A percentile compares a stretch with the other conserved stretches of the same genome.
These are phyloP conservation scores for Ectemnius cavifrons DNA, from an alignment of 2,888 invertebrate genomes.

Conservation along the genomic window DNA sequence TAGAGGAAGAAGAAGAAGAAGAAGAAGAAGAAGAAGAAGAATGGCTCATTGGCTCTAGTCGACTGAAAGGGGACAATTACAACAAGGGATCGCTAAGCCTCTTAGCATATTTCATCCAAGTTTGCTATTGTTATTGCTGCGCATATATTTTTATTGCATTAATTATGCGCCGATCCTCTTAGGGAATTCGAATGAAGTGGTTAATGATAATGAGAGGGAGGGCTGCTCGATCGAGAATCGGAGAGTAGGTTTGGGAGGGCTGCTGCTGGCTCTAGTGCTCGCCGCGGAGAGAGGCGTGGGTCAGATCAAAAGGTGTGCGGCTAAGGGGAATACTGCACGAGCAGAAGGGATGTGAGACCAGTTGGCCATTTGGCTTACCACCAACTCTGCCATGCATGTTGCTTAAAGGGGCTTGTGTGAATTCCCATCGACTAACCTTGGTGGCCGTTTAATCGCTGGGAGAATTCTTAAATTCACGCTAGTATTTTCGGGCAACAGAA, in stretches of 20 bases:
- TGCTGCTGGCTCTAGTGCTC: background rate
- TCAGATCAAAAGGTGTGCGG: conserved; percentile 26
- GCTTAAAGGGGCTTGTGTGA: conserved; percentile 57
- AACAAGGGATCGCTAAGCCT: conserved; percentile 63
- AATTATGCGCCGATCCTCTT: conserved; percentile 73
- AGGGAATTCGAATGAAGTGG: conserved; percentile 70
- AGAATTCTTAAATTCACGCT: conserved; percentile 45
- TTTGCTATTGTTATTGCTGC: conserved; percentile 65
- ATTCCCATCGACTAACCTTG: conserved; percentile 60
- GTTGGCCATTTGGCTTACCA: conserved; percentile 74
- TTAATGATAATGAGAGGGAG: conserved; percentile 57
- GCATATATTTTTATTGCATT: conserved; percentile 71
- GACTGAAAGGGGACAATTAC: background rate
- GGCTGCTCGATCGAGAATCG: conserved; percentile 6
- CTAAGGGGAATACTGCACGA: conserved; percentile 6
- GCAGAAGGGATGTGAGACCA: conserved; percentile 59
- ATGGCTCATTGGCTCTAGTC: background rate
- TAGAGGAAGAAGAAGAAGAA: too few relatives aligned
- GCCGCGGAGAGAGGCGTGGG: background rate
- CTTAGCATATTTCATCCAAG: conserved; percentile 70
- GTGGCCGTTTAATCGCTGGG: conserved; percentile 14
- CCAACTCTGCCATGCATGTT: conserved; percentile 65
- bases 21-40: too few relatives aligned
- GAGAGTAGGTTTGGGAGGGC: conserved; percentile 13
- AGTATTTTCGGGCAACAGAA: background rate